Conservation (phyloP, 2,113 vertebrate species). For the Fregata magnificens region DNA sequence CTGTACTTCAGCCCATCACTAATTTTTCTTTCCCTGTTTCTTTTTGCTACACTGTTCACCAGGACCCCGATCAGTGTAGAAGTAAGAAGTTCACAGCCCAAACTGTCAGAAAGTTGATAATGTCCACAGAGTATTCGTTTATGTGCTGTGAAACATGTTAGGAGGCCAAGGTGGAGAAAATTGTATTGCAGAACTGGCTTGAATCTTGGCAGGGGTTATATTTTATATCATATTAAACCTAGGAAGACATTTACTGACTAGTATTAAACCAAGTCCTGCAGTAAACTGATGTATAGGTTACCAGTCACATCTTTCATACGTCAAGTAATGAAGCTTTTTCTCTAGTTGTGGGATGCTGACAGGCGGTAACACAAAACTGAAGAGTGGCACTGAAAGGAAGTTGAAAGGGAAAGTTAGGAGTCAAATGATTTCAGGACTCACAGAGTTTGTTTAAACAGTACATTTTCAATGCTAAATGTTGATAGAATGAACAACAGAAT, state of each 20-base stretch:
- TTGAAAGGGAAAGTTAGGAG: not conserved
- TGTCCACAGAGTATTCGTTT: not conserved
- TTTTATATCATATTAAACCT: not conserved
- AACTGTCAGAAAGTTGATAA: constrained; percentile 9
- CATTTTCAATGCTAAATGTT: not conserved
- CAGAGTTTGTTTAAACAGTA: not conserved
- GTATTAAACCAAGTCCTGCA: not conserved
- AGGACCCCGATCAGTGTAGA: not conserved
- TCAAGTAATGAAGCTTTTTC: not conserved
- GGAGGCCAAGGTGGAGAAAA: not conserved
- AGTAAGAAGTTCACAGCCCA: not conserved
- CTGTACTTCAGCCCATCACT: not conserved
- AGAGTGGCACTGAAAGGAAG: not conserved
- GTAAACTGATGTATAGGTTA: not conserved
- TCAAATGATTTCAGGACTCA: not conserved
- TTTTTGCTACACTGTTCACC: not conserved
- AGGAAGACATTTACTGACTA: constrained; percentile 8
- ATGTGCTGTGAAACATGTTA: constrained; percentile 15
- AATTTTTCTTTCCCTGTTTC: not conserved
- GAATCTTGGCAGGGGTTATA: not conserved
- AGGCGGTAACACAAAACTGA: not conserved
- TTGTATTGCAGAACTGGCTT: not conserved
- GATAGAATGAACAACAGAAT: not conserved
- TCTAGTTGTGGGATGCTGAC: not conserved
- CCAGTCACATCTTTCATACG: not conserved